Percentiles rank a stretch among this genome's conserved stretches.
These are phyloP conservation scores for Sminthopsis crassicaudata DNA, from an alignment of 2,113 vertebrate genomes.

Conservation along the genomic window DNA sequence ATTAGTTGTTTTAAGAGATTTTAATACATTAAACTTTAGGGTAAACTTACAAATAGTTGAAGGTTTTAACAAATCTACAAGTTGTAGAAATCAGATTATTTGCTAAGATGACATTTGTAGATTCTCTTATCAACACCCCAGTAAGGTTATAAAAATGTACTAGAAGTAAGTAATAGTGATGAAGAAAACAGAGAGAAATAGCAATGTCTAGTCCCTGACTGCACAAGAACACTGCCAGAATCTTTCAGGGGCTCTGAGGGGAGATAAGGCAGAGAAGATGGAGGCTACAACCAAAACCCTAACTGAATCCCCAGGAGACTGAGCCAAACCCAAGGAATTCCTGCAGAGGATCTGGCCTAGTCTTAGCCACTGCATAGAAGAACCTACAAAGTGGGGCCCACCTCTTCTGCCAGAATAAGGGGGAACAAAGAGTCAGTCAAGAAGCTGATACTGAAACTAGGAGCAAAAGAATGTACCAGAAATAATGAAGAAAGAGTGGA, in stretches of 20 bases:
- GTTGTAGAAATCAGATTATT: background rate
- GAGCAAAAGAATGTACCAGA: background rate
- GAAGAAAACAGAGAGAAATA: background rate
- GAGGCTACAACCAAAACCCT: background rate
- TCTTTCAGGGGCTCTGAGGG: background rate
- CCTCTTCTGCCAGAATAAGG: background rate
- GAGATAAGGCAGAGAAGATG: background rate
- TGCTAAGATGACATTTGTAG: background rate
- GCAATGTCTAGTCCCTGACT: background rate
- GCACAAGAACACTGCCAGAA: background rate
- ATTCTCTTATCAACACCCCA: background rate
- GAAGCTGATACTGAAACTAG: background rate
- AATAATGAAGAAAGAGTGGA: background rate
- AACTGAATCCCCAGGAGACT: background rate
- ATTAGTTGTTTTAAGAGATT: background rate
- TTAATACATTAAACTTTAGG: background rate
- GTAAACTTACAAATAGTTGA: background rate
- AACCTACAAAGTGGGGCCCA: background rate
- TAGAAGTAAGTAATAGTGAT: background rate
- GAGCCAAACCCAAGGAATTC: background rate
- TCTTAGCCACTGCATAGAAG: no score
- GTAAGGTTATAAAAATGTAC: background rate
- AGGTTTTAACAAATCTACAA: background rate
- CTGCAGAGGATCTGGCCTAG: no score
- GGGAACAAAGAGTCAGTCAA: background rate